Percentiles rank a stretch among this genome's conserved stretches.
These are phyloP conservation scores for Perizoma affinitatum DNA, from an alignment of 2,888 invertebrate genomes.

Conservation along the genomic window DNA sequence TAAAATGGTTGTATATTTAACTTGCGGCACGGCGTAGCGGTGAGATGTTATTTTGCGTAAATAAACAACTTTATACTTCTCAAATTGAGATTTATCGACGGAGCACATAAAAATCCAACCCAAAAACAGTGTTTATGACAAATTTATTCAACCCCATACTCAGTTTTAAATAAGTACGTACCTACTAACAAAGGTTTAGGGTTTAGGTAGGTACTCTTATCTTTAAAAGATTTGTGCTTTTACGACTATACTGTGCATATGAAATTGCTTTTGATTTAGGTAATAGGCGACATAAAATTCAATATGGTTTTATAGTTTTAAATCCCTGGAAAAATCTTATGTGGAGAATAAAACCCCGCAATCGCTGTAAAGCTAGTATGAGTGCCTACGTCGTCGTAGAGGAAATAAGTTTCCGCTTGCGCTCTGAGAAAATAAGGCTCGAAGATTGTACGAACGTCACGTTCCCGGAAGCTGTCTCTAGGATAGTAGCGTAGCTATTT, in stretches of 20 bases:
- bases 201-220: slow-evolving; percentile 27
- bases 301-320: slow-evolving; percentile 1
- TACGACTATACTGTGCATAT: slow-evolving; percentile 22
- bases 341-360: slow-evolving; percentile 2
- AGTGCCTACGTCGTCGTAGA: slow-evolving; percentile 1
- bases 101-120: slow-evolving; percentile 42
- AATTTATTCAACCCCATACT: slow-evolving; percentile 41
- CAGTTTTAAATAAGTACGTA: slow-evolving; percentile 38
- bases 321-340: slow-evolving; percentile 3
- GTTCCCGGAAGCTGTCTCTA: slow-evolving; percentile 5
- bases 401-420: slow-evolving; percentile 10
- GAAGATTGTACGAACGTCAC: slow-evolving; percentile 4
- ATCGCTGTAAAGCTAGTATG: slow-evolving; percentile 1
- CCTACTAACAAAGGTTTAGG: slow-evolving; percentile 29
- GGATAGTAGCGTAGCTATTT: not conserved
- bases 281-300: slow-evolving; percentile 4
- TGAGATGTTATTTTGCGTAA: slow-evolving; percentile 23
- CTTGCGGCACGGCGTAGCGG: slow-evolving; percentile 2
- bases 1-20: slow-evolving; percentile 4
- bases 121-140: slow-evolving; percentile 49
- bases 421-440: slow-evolving; percentile 3
- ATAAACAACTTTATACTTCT: slow-evolving; percentile 25
- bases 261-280: slow-evolving; percentile 26
- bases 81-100: slow-evolving; percentile 44
- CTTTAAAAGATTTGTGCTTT: slow-evolving; percentile 24